These are phyloP conservation scores for Callipepla californica DNA, from an alignment of 2,113 vertebrate species.

Conservation along the genomic window DNA sequence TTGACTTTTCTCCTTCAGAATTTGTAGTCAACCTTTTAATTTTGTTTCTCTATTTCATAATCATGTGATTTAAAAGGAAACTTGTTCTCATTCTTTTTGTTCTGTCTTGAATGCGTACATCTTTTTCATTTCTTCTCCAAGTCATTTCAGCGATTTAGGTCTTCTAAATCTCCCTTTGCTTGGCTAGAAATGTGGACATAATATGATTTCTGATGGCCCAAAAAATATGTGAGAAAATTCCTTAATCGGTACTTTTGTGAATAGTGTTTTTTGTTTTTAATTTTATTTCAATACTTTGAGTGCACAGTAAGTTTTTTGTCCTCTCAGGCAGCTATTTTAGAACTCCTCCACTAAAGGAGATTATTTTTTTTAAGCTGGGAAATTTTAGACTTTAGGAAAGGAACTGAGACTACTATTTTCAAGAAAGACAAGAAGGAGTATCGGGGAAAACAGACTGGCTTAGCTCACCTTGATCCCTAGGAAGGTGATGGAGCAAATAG, in stretches of 20 bases:
- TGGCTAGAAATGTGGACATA: background rate
- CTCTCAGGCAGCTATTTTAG: background rate
- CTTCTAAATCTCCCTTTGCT: background rate
- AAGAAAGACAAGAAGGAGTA: background rate
- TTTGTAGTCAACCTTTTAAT: constrained; percentile 13
- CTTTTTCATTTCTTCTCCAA: background rate
- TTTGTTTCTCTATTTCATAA: constrained; percentile 12
- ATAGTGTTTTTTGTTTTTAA: background rate
- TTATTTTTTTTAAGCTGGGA: background rate
- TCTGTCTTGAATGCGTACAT: background rate
- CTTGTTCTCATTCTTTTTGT: background rate
- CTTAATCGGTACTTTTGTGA: background rate
- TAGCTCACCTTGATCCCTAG: background rate
- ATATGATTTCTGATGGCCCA: background rate
- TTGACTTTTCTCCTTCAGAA: background rate
- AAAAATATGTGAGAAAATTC: background rate
- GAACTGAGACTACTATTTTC: background rate
- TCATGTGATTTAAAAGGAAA: background rate
- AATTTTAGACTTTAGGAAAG: background rate
- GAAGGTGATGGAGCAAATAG: background rate
- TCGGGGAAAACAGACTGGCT: background rate
- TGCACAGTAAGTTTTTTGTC: background rate
- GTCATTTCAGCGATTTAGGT: background rate
- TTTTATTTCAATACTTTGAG: background rate
- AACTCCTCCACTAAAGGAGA: background rate